Percentiles rank a stretch among this genome's conserved stretches.
Evolutionary conservation across 2,888 invertebrate species (phyloP).

Genomic region (Leucophenga maculata): DNA sequence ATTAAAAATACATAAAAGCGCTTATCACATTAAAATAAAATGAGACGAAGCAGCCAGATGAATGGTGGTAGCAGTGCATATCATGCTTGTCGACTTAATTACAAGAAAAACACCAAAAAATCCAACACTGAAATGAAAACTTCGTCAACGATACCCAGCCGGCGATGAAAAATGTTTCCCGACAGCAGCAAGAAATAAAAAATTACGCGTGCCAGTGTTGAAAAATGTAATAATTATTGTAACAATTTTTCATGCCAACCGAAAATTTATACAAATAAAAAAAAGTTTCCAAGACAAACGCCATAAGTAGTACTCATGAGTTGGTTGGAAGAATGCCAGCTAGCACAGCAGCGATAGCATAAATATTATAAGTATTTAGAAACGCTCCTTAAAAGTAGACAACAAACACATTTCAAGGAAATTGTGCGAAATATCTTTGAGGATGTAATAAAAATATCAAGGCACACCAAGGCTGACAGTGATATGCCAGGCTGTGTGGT

Average conservation of each 20-base stretch:
- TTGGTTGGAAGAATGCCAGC: too few relatives aligned
- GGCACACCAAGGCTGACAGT: neutral
- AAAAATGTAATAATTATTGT: conserved; percentile 12
- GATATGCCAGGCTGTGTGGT: neutral
- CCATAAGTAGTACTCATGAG: neutral
- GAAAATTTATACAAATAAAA: too few relatives aligned
- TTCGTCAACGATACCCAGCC: too few relatives aligned
- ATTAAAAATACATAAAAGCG: conserved; percentile 62
- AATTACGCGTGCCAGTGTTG: neutral
- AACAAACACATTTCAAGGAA: conserved; percentile 28
- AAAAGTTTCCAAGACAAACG: neutral
- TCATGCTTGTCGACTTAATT: conserved; percentile 53
- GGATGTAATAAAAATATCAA: conserved; percentile 13
- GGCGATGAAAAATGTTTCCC: too few relatives aligned
- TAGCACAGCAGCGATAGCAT: neutral
- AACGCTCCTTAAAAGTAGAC: neutral
- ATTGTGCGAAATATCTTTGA: conserved; percentile 45
- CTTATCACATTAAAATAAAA: conserved; percentile 37
- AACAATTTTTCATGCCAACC: neutral
- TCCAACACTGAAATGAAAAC: neutral
- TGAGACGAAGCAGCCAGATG: neutral
- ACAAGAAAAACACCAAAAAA: conserved; percentile 31
- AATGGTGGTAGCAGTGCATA: conserved; percentile 29
- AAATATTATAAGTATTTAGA: neutral
- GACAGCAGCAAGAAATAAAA: too few relatives aligned